Evolutionary conservation across 2,888 invertebrate species (phyloP), one percentile per base, ranked within the genome.

Genomic region (Apodemia zela): DNA sequence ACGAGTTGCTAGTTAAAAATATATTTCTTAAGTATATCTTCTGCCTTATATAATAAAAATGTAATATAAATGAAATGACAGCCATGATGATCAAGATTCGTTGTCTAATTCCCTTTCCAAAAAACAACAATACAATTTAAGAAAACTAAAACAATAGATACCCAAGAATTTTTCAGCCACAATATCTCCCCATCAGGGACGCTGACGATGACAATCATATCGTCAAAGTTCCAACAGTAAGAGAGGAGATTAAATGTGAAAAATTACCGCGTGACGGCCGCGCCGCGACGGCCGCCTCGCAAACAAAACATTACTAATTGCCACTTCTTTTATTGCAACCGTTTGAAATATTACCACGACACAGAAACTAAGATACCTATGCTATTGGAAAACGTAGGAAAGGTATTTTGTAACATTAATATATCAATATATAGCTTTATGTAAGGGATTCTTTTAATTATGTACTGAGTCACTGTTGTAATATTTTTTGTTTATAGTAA

Each of bases 261-360:
- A 75, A 73, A 75, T 73, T 67, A 66, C 68, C 67, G 68, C 66
- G 65, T n/a, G 45, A 45, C 45, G 42, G 3, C 15, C 68, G 63
- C 71, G 61, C 54, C 66, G 65, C 38, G 38, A 38, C 38, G 42
- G 42, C 67, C 65, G 59, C 38, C 66, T 59, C 67, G 68, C 70
- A 73, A 75, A 76, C 73, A 75, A 75, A 76, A 74, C 74, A 71
- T 69, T 68, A 69, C 73, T 77, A 75, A 75, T 75, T 75, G 73
- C 75, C 70, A 69, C 69, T 72, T 74, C 75, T 74, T 75, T 75
- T 74, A 72, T 74, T 71, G 71, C 71, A 65, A 69, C 67, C 67
- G 65, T 69, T 66, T 71, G 68, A 73, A 72, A 74, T 70, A 73
- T 70, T 71, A 71, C 69, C 66, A 62, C 64, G 65, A 62, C 67